phyloP scores from a whole-genome alignment of 92 coral and sea anemone species.

The Bergia sp. region DNA sequence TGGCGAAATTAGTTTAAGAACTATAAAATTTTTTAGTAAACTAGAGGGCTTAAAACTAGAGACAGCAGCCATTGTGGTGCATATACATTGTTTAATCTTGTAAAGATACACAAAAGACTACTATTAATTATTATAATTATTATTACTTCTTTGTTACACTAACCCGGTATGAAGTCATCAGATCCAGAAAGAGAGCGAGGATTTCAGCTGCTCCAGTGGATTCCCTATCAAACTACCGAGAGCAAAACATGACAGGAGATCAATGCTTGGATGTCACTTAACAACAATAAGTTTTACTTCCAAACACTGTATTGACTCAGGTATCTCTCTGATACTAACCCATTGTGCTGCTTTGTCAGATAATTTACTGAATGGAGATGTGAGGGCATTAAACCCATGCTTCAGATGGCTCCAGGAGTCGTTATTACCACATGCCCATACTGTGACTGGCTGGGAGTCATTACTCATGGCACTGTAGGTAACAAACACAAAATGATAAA shows the following conservation, averaged over 20 bases:
- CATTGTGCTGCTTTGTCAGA: conserved; percentile 90
- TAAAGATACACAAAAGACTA: too few relatives aligned
- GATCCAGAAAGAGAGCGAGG: conserved; percentile 86
- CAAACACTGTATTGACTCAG: neutral
- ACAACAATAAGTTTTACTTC: neutral
- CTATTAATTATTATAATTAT: too few relatives aligned
- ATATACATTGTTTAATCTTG: too few relatives aligned
- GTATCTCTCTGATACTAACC: conserved; percentile 59
- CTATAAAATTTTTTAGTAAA: too few relatives aligned
- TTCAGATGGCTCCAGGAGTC: conserved; percentile 89
- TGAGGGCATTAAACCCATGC: conserved; percentile 90
- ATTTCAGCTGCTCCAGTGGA: conserved; percentile 81
- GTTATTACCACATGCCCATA: conserved; percentile 95
- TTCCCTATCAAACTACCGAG: conserved; percentile 79
- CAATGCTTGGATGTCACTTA: neutral
- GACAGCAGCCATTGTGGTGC: too few relatives aligned
- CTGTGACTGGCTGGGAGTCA: conserved; percentile 85
- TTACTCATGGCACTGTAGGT: conserved; percentile 71
- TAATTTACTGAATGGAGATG: conserved; percentile 74
- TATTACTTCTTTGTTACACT: neutral
- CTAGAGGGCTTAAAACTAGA: too few relatives aligned
- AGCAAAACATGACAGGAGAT: neutral
- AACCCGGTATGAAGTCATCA: conserved; percentile 83
- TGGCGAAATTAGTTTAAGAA: too few relatives aligned
- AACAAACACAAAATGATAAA: neutral